phyloP scores from a whole-genome alignment of 2,113 vertebrate genomes.

The Gambusia affinis region DNA sequence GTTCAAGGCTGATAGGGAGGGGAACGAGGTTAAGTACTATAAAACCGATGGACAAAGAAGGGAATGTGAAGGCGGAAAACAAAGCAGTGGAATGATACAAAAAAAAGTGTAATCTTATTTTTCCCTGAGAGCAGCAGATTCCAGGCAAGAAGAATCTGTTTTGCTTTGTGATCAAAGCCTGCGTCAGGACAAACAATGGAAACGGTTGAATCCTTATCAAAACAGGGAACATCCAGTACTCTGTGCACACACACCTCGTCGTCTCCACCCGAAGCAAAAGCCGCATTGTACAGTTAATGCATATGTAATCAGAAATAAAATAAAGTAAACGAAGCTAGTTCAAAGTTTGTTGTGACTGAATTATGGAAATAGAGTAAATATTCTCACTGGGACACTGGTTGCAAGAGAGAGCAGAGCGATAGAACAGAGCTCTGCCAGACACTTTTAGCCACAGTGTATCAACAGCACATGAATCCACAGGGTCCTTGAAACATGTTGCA shows the following conservation, averaged over 20 bases:
- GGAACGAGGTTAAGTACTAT: no score
- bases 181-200: conserved; percentile 43
- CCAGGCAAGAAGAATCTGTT: conserved; percentile 43
- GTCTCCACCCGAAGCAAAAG: neutral
- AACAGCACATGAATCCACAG: neutral
- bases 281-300: neutral
- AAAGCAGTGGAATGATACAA: conserved; percentile 19
- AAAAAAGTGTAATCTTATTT: conserved; percentile 30
- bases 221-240: conserved; percentile 34
- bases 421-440: neutral
- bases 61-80: conserved; percentile 17
- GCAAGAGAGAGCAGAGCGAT: neutral
- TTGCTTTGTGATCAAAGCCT: conserved; percentile 47
- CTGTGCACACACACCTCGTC: conserved; percentile 10
- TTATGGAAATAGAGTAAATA: neutral
- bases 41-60: neutral
- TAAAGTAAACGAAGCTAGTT: neutral
- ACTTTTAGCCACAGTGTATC: conserved; percentile 2
- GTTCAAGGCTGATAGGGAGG: neutral
- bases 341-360: neutral
- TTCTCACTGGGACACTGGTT: neutral
- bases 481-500: conserved; percentile 11
- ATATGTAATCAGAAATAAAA: neutral
- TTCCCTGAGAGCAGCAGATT: conserved; percentile 35
- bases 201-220: conserved; percentile 48